Evolutionary conservation across 1,140 invertebrate genomes (phyloP).

Genomic region (Pinna nobilis): DNA sequence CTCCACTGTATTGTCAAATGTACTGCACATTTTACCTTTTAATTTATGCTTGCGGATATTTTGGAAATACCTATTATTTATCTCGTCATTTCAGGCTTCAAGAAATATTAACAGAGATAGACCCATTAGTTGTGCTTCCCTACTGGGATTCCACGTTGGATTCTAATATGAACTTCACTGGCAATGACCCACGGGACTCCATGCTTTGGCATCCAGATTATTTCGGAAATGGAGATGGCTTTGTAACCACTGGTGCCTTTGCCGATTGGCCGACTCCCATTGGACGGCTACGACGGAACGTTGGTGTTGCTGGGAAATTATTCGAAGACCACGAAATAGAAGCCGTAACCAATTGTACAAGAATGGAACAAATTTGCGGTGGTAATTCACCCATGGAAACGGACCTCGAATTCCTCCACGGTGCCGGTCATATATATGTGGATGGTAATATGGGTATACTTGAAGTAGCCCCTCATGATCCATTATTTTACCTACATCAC

Average conservation of each 20-base stretch:
- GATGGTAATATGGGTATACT: conserved; percentile 66
- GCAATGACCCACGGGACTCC: conserved; percentile 64
- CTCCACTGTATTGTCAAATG: too few relatives aligned
- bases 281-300: conserved; percentile 50
- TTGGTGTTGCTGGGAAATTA: conserved; percentile 40
- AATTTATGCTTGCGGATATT: too few relatives aligned
- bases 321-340: conserved; percentile 49
- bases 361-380: conserved; percentile 33
- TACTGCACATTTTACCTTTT: too few relatives aligned
- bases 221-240: conserved; percentile 71
- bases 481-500: conserved; percentile 49
- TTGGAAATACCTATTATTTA: too few relatives aligned
- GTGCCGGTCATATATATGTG: conserved; percentile 59
- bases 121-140: conserved; percentile 55
- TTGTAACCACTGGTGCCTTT: conserved; percentile 68
- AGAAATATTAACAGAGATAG: conserved; percentile 58
- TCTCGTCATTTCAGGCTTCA: conserved; percentile 56
- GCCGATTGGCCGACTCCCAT: conserved; percentile 59
- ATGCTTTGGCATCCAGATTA: conserved; percentile 65
- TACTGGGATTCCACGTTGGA: conserved; percentile 68
- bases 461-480: conserved; percentile 65
- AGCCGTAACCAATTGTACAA: conserved; percentile 8
- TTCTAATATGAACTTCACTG: conserved; percentile 60
- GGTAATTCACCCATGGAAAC: conserved; percentile 22
- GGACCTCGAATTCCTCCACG: conserved; percentile 63